Conservation (phyloP, 1,140 invertebrate species). For the Anadara kagoshimensis region DNA sequence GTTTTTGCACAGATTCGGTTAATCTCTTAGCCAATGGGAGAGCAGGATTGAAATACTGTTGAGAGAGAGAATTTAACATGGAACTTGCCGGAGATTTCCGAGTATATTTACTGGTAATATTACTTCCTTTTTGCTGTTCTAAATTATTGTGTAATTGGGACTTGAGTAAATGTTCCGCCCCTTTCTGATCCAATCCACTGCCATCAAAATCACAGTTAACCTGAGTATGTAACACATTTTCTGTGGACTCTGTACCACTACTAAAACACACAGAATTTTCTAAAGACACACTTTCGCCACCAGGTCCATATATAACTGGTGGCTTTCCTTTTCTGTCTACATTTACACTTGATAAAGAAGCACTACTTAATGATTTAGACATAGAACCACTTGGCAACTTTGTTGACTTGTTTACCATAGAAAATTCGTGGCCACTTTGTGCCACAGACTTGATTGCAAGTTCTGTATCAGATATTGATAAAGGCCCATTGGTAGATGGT, state of each 20-base stretch:
- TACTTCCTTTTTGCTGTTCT: not conserved
- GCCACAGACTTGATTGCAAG: too few relatives aligned
- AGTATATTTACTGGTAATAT: conserved; percentile 9
- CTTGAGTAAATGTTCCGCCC: not conserved
- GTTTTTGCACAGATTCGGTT: conserved; percentile 41
- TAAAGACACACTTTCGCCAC: not conserved
- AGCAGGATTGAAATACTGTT: conserved; percentile 38
- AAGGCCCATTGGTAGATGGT: too few relatives aligned
- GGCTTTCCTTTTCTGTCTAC: too few relatives aligned
- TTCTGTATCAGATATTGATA: too few relatives aligned
- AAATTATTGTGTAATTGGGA: conserved; percentile 2
- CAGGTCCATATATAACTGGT: too few relatives aligned
- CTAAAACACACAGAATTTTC: not conserved
- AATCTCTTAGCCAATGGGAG: conserved; percentile 32
- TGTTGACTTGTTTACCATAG: too few relatives aligned
- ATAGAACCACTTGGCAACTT: too few relatives aligned
- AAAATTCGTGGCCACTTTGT: too few relatives aligned
- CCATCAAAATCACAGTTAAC: conserved; percentile 6
- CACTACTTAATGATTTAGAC: too few relatives aligned
- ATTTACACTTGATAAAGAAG: too few relatives aligned
- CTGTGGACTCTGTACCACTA: not conserved
- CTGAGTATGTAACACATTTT: not conserved
- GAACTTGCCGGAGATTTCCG: conserved; percentile 31
- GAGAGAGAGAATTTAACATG: conserved; percentile 24
- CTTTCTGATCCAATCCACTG: not conserved